Evolutionary conservation across 2,888 invertebrate species (phyloP), one percentile per base, ranked within the genome.

Genomic region (Lissonota sp.): DNA sequence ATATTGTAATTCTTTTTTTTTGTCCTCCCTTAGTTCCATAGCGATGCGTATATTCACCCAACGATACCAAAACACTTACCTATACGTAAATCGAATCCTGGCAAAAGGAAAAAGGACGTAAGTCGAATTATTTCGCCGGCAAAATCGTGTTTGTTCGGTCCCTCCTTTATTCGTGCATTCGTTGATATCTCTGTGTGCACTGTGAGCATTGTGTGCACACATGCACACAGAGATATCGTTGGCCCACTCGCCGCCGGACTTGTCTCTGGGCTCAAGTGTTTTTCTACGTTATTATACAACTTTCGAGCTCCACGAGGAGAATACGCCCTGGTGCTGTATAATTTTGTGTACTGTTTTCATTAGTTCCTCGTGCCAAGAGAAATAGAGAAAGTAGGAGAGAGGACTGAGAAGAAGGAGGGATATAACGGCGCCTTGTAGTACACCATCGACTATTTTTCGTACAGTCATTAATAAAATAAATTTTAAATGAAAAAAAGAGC

Each of bases 261-360:
- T 42, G 40, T 66, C 51, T 60, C 55, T 6, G 14, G 5, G 6
- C 72, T 53, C 77, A 70, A 77, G 70, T 81, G 72, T 80, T 78
- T 80, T 83, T 79, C 66, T 66, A 73, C 76, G 58, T 63, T 81
- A 76, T 76, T 76, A 74, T 57, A 79, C 70, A 83, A 83, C 70
- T 81, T 79, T 63, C 53, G 55, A 53, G 58, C 40, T 26, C 44
- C 46, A 74, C 37, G 37, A 55, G 57, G 12, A 40, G 26, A 26
- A 26, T 26, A 37, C 58, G 49, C 71, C 53, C 44, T 51, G 71
- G 57, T 62, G 67, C 73, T 67, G 83, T 74, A 81, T 81, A 83
- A 79, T 81, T 81, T 83, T 81, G 79, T 81, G 74, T 79, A 79
- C 81, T 83, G 79, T 81, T 83, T 83, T 81, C 83, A 83, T 83